phyloP scores from a whole-genome alignment of 2,113 vertebrate genomes.

The Pachypanchax playfairii region DNA sequence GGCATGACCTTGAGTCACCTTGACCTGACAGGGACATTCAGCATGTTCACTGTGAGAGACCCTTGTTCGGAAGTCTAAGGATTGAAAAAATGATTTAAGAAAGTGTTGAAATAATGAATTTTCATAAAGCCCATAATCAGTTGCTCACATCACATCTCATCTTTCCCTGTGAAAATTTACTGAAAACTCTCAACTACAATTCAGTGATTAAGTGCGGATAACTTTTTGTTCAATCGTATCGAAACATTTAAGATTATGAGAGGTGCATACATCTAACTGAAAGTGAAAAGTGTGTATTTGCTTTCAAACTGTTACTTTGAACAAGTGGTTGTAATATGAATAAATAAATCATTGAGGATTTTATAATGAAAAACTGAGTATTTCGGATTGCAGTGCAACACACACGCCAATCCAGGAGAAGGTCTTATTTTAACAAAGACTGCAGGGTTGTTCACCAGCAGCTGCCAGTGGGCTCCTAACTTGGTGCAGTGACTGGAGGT shows the following conservation, averaged over 20 bases:
- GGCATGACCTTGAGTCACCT: conserved; percentile 34
- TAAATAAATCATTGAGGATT: not conserved
- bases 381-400: not conserved
- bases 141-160: too few species aligned
- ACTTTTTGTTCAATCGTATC: too few species aligned
- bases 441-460: conserved; percentile 5
- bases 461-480: conserved; percentile 15
- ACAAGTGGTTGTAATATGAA: not conserved
- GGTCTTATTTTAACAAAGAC: conserved; percentile 18
- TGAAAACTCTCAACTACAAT: too few species aligned
- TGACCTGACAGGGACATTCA: conserved; percentile 37
- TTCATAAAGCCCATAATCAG: too few species aligned
- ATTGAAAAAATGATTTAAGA: too few species aligned
- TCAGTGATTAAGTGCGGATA: too few species aligned
- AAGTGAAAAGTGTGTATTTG: too few species aligned
- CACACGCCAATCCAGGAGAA: not conserved
- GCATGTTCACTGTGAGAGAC: conserved; percentile 4
- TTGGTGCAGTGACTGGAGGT: conserved; percentile 32
- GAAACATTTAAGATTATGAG: too few species aligned
- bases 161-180: too few species aligned
- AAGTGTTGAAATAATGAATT: too few species aligned
- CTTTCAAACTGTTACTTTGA: not conserved
- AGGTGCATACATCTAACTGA: too few species aligned
- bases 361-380: conserved; percentile 5
- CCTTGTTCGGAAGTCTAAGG: not conserved